Conservation (phyloP, 1,140 invertebrate species). For the Calliphora vicina region DNA sequence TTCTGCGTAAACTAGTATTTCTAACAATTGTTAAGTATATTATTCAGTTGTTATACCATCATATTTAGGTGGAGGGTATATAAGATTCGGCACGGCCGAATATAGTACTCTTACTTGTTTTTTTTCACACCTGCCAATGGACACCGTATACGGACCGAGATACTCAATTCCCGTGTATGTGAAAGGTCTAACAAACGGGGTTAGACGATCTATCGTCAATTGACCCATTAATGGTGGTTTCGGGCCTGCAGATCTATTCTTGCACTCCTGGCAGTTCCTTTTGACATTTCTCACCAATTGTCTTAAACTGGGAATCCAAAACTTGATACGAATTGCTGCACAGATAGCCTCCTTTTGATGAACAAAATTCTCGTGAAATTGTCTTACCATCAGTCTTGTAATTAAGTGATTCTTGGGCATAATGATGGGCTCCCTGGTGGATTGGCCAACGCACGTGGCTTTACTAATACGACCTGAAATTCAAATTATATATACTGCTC, state of each 20-base stretch:
- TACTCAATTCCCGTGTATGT: conserved; percentile 36
- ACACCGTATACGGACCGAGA: conserved; percentile 26
- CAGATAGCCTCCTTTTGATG: background rate
- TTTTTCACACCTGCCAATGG: conserved; percentile 33
- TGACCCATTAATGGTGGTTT: conserved; percentile 31
- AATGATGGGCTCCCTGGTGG: background rate
- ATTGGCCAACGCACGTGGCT: background rate
- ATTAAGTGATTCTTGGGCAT: background rate
- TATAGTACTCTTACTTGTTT: too few relatives aligned
- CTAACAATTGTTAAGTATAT: too few relatives aligned
- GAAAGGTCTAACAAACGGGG: conserved; percentile 36
- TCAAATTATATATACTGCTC: background rate
- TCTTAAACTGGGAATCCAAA: conserved; percentile 18
- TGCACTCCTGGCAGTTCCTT: conserved; percentile 30
- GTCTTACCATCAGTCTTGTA: background rate
- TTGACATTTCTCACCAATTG: conserved; percentile 5
- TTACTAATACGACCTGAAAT: conserved; percentile 21
- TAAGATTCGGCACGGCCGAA: too few relatives aligned
- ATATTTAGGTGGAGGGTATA: too few relatives aligned
- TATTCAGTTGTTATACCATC: too few relatives aligned
- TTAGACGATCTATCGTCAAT: conserved; percentile 33
- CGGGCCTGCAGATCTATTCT: conserved; percentile 7
- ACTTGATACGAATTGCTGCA: background rate
- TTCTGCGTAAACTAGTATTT: too few relatives aligned
- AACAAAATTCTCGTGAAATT: background rate